Evolutionary conservation across 2,113 vertebrate species (phyloP).

Genomic region (Poecilia latipinna): DNA sequence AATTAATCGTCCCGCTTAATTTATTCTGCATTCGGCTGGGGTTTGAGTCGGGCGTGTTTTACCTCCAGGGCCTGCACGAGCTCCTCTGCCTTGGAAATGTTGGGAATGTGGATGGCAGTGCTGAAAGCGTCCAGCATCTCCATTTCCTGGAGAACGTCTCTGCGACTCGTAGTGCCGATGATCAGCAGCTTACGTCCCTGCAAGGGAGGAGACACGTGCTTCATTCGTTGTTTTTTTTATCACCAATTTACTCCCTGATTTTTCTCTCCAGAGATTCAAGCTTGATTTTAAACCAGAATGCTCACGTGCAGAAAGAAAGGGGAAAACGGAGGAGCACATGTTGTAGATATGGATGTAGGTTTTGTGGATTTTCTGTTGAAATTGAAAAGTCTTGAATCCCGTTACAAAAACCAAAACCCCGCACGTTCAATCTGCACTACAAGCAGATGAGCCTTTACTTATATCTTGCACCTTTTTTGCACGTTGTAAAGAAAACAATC

Average conservation of each 20-base stretch:
- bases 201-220: background rate
- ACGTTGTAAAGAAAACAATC: too few relatives aligned
- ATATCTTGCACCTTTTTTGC: too few relatives aligned
- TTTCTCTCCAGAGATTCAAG: too few relatives aligned
- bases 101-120: conserved; percentile 94
- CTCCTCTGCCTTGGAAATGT: conserved; percentile 89
- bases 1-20: background rate
- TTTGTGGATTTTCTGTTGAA: background rate
- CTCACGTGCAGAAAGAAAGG: background rate
- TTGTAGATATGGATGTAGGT: background rate
- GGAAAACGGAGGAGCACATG: background rate
- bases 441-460: too few relatives aligned
- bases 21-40: too few relatives aligned
- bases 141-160: conserved; percentile 97
- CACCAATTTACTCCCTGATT: background rate
- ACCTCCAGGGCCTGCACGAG: conserved; percentile 92
- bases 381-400: background rate
- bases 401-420: background rate
- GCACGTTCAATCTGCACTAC: too few relatives aligned
- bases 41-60: background rate
- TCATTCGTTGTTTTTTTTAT: background rate
- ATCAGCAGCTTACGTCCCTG: conserved; percentile 97
- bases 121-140: conserved; percentile 96
- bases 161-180: conserved; percentile 95
- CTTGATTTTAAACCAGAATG: background rate